A percentile compares a stretch with the other conserved stretches of the same genome.
These are phyloP conservation scores for Drosophila novamexicana DNA, from an alignment of 1,140 invertebrate genomes.

Conservation along the genomic window DNA sequence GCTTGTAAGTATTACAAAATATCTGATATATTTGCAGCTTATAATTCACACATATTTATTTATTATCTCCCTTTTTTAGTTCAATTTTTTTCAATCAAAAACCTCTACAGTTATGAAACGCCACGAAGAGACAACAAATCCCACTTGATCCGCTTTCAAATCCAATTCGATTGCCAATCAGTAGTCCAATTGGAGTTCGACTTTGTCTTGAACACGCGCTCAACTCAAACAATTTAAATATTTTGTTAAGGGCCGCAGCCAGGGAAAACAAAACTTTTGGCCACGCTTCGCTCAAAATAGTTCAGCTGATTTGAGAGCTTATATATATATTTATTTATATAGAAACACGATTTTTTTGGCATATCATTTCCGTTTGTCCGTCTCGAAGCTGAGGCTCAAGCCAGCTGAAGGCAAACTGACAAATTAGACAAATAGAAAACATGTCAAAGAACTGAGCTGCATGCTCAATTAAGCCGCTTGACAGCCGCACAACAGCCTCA, in stretches of 20 bases:
- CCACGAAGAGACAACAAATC: slow-evolving; percentile 13
- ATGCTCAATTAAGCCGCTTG: slow-evolving; percentile 74
- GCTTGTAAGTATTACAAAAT: background rate
- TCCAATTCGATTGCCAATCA: slow-evolving; percentile 6
- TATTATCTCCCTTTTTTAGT: background rate
- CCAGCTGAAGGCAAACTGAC: slow-evolving; percentile 59
- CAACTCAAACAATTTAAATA: slow-evolving; percentile 69
- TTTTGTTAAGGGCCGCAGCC: slow-evolving; percentile 16
- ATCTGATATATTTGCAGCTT: too few relatives aligned
- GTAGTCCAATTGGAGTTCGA: slow-evolving; percentile 38
- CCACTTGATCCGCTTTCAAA: background rate
- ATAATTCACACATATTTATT: background rate
- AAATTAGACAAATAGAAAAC: slow-evolving; percentile 82
- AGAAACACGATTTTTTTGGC: slow-evolving; percentile 36
- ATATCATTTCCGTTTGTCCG: slow-evolving; percentile 70
- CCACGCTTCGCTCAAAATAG: slow-evolving; percentile 56
- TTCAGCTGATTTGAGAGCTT: slow-evolving; percentile 41
- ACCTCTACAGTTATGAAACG: background rate
- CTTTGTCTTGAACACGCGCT: slow-evolving; percentile 79
- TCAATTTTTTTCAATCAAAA: background rate
- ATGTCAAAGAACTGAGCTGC: slow-evolving; percentile 74
- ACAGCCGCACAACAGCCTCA: slow-evolving; percentile 23
- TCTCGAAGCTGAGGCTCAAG: slow-evolving; percentile 6
- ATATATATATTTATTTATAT: background rate
- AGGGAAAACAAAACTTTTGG: slow-evolving; percentile 36